Conservation (phyloP, 2,113 vertebrate species). For the Oncorhynchus gorbuscha region DNA sequence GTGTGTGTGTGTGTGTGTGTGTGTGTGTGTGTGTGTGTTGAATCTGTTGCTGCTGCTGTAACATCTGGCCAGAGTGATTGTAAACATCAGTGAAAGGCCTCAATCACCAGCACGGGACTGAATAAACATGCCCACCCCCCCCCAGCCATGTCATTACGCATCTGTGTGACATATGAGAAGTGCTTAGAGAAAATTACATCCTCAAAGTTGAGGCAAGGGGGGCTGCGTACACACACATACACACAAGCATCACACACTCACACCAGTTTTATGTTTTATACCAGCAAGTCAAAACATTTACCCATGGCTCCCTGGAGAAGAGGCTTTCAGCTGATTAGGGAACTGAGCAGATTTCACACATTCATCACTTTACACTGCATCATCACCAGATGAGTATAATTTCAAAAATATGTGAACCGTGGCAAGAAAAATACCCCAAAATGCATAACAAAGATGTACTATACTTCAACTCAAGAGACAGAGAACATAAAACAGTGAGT, state of each 20-base stretch:
- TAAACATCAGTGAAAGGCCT: slow-evolving; percentile 49
- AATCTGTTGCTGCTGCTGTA: slow-evolving; percentile 16
- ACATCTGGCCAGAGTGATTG: slow-evolving; percentile 47
- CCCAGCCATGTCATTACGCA: slow-evolving; percentile 13
- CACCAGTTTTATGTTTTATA: slow-evolving; percentile 31
- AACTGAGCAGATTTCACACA: slow-evolving; percentile 46
- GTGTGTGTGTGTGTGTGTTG: slow-evolving; percentile 27
- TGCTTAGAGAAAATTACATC: slow-evolving; percentile 49
- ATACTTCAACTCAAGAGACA: not conserved
- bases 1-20: slow-evolving; percentile 30
- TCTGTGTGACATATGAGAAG: slow-evolving; percentile 25
- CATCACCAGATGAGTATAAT: slow-evolving; percentile 23
- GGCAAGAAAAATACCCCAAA: not conserved
- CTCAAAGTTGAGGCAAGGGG: slow-evolving; percentile 7
- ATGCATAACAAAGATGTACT: not conserved
- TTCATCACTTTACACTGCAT: slow-evolving; percentile 38
- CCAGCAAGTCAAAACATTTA: slow-evolving; percentile 65
- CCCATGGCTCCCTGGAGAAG: slow-evolving; percentile 56
- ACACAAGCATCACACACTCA: not conserved
- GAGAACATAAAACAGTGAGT: not conserved
- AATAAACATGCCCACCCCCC: slow-evolving; percentile 38
- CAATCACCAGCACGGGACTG: slow-evolving; percentile 52
- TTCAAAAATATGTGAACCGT: not conserved
- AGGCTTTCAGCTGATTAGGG: slow-evolving; percentile 49
- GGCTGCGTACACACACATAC: not conserved